A percentile compares a stretch with the other conserved stretches of the same genome.
Conservation (phyloP, 2,113 vertebrate species). For the Anguilla rostrata region DNA sequence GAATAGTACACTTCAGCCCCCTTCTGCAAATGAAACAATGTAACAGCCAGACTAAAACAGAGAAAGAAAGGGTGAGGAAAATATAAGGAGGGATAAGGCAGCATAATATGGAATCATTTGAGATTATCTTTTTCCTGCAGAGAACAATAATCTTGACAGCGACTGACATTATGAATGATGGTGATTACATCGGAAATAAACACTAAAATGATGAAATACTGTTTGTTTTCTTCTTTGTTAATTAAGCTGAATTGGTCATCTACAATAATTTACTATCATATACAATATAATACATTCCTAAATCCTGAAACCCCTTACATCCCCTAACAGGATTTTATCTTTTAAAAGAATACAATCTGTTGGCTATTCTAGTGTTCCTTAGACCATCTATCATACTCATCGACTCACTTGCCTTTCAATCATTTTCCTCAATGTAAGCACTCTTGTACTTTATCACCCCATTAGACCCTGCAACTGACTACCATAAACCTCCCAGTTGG, state of each 20-base stretch:
- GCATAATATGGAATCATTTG: neutral
- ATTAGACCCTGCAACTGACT: neutral
- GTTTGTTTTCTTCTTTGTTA: slow-evolving; percentile 21
- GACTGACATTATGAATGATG: neutral
- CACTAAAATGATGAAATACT: slow-evolving; percentile 27
- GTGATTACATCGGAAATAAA: slow-evolving; percentile 21
- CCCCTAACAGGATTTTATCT: neutral
- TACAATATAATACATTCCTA: slow-evolving; percentile 38
- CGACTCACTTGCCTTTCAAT: neutral
- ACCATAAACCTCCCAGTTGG: neutral
- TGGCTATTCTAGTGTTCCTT: neutral
- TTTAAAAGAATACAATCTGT: slow-evolving; percentile 11
- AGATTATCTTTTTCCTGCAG: neutral
- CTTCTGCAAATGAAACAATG: neutral
- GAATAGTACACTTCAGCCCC: neutral
- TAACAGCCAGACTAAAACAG: neutral
- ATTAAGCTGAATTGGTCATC: slow-evolving; percentile 4
- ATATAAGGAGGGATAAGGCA: slow-evolving; percentile 7
- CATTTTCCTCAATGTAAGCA: neutral
- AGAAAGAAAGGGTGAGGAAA: neutral
- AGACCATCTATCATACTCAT: neutral
- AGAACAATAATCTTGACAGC: neutral
- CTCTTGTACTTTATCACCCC: neutral
- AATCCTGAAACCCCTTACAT: slow-evolving; percentile 6
- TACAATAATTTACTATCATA: slow-evolving; percentile 30